These are phyloP conservation scores for Alligator mississippiensis DNA, from an alignment of 2,113 vertebrate species.

Conservation along the genomic window DNA sequence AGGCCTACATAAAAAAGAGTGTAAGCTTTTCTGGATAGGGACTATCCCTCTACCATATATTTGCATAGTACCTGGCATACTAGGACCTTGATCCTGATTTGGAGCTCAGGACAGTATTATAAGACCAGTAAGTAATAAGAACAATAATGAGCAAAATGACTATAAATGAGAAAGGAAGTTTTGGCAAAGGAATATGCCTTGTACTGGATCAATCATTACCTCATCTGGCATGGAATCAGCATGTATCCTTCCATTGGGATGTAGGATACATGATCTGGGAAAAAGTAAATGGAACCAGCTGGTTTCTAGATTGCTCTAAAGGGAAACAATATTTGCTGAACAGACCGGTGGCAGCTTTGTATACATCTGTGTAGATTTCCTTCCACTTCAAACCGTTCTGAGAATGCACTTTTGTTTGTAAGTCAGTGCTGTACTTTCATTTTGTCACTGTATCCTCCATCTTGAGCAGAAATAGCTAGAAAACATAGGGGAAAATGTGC, in stretches of 20 bases:
- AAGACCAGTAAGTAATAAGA: not conserved
- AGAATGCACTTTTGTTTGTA: not conserved
- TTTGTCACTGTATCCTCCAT: not conserved
- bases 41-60: not conserved
- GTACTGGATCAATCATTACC: not conserved
- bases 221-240: not conserved
- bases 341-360: not conserved
- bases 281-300: not conserved
- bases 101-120: not conserved
- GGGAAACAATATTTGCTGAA: not conserved
- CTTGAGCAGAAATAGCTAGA: not conserved
- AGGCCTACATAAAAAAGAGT: not conserved
- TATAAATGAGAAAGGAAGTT: not conserved
- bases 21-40: not conserved
- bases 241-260: not conserved
- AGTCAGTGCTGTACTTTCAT: not conserved
- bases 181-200: not conserved
- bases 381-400: not conserved
- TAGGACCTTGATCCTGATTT: not conserved
- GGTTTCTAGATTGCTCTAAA: not conserved
- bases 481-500: not conserved
- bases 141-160: not conserved
- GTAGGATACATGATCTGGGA: not conserved
- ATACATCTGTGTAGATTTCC: not conserved
- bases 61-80: not conserved